phyloP scores from a whole-genome alignment of 2,888 invertebrate species.

The Caprella mutica region DNA sequence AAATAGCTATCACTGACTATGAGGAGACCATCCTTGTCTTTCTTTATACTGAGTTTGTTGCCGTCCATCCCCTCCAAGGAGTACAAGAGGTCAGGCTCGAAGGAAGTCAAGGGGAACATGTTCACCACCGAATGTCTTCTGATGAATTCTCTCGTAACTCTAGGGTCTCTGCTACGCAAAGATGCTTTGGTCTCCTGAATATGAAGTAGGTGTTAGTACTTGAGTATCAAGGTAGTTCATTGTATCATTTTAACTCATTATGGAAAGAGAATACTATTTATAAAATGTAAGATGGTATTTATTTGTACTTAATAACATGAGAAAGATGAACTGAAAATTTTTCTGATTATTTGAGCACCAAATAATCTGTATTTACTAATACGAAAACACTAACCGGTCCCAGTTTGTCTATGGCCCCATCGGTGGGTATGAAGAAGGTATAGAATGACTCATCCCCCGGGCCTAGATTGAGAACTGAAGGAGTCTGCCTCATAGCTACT shows the following conservation, averaged over 20 bases:
- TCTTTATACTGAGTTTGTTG: slow-evolving; percentile 40
- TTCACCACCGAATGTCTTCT: slow-evolving; percentile 44
- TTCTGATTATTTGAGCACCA: too few relatives aligned
- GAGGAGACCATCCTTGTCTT: slow-evolving; percentile 37
- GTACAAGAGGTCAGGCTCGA: slow-evolving; percentile 40
- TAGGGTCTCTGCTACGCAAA: slow-evolving; percentile 7
- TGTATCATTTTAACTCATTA: too few relatives aligned
- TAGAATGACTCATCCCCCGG: slow-evolving; percentile 40
- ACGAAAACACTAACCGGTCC: slow-evolving; percentile 42
- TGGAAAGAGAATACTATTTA: too few relatives aligned
- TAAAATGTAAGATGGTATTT: too few relatives aligned
- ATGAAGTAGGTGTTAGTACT: too few relatives aligned
- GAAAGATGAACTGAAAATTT: too few relatives aligned
- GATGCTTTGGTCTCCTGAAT: not conserved
- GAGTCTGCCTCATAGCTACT: slow-evolving; percentile 38
- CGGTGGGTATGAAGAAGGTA: slow-evolving; percentile 59
- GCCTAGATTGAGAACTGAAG: slow-evolving; percentile 36
- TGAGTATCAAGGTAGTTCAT: too few relatives aligned
- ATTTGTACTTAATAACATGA: too few relatives aligned
- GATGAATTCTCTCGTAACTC: slow-evolving; percentile 39
- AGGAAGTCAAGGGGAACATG: slow-evolving; percentile 43
- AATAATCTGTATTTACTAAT: slow-evolving; percentile 37
- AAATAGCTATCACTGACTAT: slow-evolving; percentile 7
- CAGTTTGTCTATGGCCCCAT: slow-evolving; percentile 53
- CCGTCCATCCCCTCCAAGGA: slow-evolving; percentile 39